Evolutionary conservation across 2,888 invertebrate genomes (phyloP), one percentile per base, ranked within the genome.

Genomic region (Uloborus plumipes): DNA sequence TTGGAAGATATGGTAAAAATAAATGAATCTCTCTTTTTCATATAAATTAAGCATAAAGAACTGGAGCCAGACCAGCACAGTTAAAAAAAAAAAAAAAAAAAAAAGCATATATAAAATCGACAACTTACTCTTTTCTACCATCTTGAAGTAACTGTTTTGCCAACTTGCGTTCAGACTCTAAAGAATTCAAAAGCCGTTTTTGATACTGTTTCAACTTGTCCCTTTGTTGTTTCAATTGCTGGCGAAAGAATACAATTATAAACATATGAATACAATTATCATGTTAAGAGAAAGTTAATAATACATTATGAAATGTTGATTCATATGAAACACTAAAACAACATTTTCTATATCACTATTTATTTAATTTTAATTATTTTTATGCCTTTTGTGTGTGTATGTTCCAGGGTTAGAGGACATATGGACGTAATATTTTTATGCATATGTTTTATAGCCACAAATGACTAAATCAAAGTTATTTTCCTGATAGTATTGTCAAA

Each of bases 181-280:
- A 91, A 86, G 93, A 93, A 74, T 92, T 89, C 89, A 95, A 94
- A 86, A 99, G 94, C 88, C 94, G 93, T 89, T 93, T 95, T 89
- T 97, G 97, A 89, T 98, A 98, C 87, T 95, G 96, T 89, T 96
- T 96, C 79, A 99, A 90, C 89, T 96, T 97, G 90, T 99, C 99
- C 87, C 99, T 92, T 89, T 98, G 97, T 89, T 97, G 95, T 91
- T 99, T 99, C 85, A 99, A 90, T 93, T 98, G 96, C 86, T 86
- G 69, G 50, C 50, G 59, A 13, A 20, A 67, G 20, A 14, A 26
- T 22, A 22, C n/a, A 73, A 62, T 26, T 26, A 50, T n/a, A 18
- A 70, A 22, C 16, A 15, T 47, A 4, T 16, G 18, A 64, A 22
- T 26, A 62, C 16, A 20, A 22, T 20, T 20, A 18, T 15, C 20